Conservation (phyloP, 2,888 invertebrate genomes). For the Mongoloraphidia duomilia region DNA sequence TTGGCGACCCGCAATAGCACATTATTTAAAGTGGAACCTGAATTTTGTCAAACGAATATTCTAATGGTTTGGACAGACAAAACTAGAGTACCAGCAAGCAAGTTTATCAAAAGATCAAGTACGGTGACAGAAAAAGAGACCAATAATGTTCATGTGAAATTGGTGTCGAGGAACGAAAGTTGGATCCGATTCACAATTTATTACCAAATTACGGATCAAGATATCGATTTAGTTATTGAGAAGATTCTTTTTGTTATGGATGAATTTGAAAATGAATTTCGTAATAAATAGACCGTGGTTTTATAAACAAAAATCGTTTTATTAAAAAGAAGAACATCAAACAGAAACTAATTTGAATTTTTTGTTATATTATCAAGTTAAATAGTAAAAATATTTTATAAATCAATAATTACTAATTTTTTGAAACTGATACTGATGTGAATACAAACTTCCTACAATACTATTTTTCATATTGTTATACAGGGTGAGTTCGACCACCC, state of each 20-base stretch:
- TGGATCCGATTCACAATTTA: constrained; percentile 55
- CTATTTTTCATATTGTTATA: too few species aligned
- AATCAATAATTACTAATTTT: too few species aligned
- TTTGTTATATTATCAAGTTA: too few species aligned
- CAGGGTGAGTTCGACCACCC: too few species aligned
- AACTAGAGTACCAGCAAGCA: constrained; percentile 35
- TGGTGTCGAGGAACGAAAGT: constrained; percentile 40
- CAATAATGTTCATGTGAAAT: constrained; percentile 40
- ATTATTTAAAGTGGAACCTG: constrained; percentile 44
- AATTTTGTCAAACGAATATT: constrained; percentile 58
- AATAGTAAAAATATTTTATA: too few species aligned
- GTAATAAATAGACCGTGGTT: background rate
- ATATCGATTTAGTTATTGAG: constrained; percentile 49
- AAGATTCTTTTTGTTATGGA: constrained; percentile 56
- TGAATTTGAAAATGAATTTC: constrained; percentile 33
- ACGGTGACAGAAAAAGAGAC: constrained; percentile 32
- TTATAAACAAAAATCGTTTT: too few species aligned
- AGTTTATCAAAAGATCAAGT: constrained; percentile 38
- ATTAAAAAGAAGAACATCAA: too few species aligned
- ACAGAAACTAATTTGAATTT: too few species aligned
- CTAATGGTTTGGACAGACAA: constrained; percentile 46
- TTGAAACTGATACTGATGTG: too few species aligned
- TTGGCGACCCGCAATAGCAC: constrained; percentile 44
- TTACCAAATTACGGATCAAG: constrained; percentile 52
- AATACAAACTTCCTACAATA: too few species aligned